These are phyloP conservation scores for Aproaerema taeniolella DNA, from an alignment of 2,888 invertebrate species.

Conservation along the genomic window DNA sequence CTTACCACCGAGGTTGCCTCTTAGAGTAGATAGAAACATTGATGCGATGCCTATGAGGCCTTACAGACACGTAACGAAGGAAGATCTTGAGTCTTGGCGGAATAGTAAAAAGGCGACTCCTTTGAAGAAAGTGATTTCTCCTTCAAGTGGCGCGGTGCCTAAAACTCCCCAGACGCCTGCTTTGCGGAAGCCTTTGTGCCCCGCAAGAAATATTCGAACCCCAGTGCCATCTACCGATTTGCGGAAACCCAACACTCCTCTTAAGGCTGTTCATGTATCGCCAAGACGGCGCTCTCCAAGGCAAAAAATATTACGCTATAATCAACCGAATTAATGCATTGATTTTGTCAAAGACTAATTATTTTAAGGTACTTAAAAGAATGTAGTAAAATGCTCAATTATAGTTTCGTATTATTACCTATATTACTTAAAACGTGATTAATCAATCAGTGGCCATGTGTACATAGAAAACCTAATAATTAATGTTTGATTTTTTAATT, in stretches of 20 bases:
- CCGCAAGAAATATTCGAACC: slow-evolving; percentile 74
- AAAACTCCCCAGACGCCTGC: slow-evolving; percentile 68
- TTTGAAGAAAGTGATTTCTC: slow-evolving; percentile 49
- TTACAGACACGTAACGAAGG: slow-evolving; percentile 32
- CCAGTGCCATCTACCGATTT: slow-evolving; percentile 51
- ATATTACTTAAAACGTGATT: slow-evolving; percentile 17
- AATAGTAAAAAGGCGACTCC: slow-evolving; percentile 47
- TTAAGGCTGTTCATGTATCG: slow-evolving; percentile 68
- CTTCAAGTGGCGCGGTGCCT: slow-evolving; percentile 34
- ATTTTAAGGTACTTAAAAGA: background rate
- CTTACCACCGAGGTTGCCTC: slow-evolving; percentile 31
- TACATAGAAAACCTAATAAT: slow-evolving; percentile 32
- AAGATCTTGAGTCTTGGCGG: slow-evolving; percentile 41
- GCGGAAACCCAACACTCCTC: slow-evolving; percentile 77
- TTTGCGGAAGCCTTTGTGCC: slow-evolving; percentile 77
- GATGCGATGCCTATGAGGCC: slow-evolving; percentile 27
- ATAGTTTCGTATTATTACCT: slow-evolving; percentile 1
- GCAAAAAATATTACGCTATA: slow-evolving; percentile 40
- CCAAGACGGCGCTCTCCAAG: slow-evolving; percentile 63
- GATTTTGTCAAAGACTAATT: slow-evolving; percentile 2
- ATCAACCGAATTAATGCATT: slow-evolving; percentile 25
- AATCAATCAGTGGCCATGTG: slow-evolving; percentile 45
- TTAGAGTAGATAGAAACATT: slow-evolving; percentile 28
- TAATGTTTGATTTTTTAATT: slow-evolving; percentile 7
- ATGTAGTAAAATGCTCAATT: slow-evolving; percentile 19